Evolutionary conservation across 2,113 vertebrate genomes (phyloP).

Genomic region (Corythaixoides concolor): DNA sequence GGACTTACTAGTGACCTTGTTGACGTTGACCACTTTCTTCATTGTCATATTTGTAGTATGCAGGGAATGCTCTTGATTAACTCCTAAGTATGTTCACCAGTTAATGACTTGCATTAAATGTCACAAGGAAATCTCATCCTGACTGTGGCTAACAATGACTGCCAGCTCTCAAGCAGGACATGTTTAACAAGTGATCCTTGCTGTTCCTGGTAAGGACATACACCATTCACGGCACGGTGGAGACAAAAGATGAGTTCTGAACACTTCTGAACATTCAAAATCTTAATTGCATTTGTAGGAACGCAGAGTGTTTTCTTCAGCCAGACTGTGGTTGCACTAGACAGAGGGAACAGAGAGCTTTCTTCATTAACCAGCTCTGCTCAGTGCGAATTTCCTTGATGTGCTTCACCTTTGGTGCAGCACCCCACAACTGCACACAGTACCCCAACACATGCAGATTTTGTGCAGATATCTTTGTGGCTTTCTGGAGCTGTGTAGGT

Average conservation of each 20-base stretch:
- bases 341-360: not conserved
- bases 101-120: not conserved
- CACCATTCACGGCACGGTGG: accelerated
- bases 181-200: not conserved
- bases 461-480: not conserved
- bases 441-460: not conserved
- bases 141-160: not conserved
- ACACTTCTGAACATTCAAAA: not conserved
- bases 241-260: not conserved
- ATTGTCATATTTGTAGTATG: not conserved
- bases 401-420: not conserved
- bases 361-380: not conserved
- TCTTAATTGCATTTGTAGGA: not conserved
- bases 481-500: not conserved
- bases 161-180: not conserved
- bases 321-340: not conserved
- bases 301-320: not conserved
- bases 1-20: not conserved
- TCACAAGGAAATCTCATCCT: not conserved
- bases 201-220: not conserved
- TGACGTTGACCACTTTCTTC: not conserved
- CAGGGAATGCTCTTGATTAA: not conserved
- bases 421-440: not conserved
- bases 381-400: not conserved
- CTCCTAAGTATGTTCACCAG: not conserved